Conservation (phyloP, 2,797 vertebrate species). For the Tauraco hartlaubi region DNA sequence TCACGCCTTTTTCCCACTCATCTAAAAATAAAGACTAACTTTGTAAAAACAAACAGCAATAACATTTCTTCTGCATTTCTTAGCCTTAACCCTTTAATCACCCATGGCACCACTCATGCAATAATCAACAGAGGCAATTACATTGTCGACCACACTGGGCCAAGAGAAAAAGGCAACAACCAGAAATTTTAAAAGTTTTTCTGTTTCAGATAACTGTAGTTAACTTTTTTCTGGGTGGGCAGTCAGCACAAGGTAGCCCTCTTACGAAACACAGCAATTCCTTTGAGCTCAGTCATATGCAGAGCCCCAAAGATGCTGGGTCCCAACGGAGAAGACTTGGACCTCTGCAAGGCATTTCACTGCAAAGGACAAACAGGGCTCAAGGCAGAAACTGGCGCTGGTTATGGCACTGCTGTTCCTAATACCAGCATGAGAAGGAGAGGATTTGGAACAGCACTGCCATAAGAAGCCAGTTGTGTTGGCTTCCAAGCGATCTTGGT, state of each 20-base stretch:
- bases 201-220: not conserved
- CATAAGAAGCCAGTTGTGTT: not conserved
- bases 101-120: not conserved
- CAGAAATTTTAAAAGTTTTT: not conserved
- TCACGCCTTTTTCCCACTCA: not conserved
- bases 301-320: not conserved
- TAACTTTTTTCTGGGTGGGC: not conserved
- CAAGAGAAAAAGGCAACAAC: not conserved
- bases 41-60: not conserved
- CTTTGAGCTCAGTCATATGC: not conserved
- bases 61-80: not conserved
- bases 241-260: not conserved
- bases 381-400: not conserved
- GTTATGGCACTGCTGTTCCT: not conserved
- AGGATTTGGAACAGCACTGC: not conserved
- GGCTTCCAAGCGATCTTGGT: not conserved
- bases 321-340: fast-evolving
- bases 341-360: not conserved
- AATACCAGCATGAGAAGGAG: not conserved
- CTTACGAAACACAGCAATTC: not conserved
- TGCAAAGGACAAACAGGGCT: not conserved
- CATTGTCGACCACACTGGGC: not conserved
- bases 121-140: not conserved
- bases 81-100: not conserved
- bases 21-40: not conserved